Conservation (phyloP, 2,888 invertebrate species). For the Atrina japonica region DNA sequence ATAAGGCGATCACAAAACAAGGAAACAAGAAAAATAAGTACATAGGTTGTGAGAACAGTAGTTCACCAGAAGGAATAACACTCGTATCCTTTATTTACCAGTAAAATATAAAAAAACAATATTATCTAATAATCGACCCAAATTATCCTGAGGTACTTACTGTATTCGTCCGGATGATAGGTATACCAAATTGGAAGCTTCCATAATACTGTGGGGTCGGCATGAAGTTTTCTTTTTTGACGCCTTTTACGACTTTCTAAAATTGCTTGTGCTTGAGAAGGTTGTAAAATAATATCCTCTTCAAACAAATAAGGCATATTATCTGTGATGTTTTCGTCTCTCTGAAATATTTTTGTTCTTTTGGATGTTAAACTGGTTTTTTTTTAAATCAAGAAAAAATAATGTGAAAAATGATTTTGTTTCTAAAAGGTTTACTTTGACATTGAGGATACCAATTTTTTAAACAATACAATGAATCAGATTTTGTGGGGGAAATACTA, state of each 20-base stretch:
- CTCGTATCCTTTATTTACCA: no score
- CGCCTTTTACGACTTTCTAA: slow-evolving; percentile 34
- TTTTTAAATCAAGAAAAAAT: no score
- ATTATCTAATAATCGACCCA: no score
- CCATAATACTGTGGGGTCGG: slow-evolving; percentile 66
- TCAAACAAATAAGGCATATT: slow-evolving; percentile 44
- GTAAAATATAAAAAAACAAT: no score
- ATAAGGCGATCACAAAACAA: no score
- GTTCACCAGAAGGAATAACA: no score
- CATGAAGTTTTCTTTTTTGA: slow-evolving; percentile 65
- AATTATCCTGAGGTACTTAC: no score
- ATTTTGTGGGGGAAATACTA: no score
- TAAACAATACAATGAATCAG: neutral
- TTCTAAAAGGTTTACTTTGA: neutral
- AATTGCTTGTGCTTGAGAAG: slow-evolving; percentile 41
- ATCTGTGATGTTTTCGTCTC: neutral
- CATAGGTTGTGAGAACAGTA: no score
- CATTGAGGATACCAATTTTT: neutral
- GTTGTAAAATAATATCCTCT: slow-evolving; percentile 47
- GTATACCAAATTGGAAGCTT: slow-evolving; percentile 63
- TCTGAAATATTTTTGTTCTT: no score
- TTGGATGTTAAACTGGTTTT: neutral
- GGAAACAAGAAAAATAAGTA: no score
- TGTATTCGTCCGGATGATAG: slow-evolving; percentile 64
- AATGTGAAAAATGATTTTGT: neutral